A percentile compares a stretch with the other conserved stretches of the same genome.
phyloP scores from a whole-genome alignment of 30 jellyfish, hydroid and myxozoan species.

The Mastigias papua region DNA sequence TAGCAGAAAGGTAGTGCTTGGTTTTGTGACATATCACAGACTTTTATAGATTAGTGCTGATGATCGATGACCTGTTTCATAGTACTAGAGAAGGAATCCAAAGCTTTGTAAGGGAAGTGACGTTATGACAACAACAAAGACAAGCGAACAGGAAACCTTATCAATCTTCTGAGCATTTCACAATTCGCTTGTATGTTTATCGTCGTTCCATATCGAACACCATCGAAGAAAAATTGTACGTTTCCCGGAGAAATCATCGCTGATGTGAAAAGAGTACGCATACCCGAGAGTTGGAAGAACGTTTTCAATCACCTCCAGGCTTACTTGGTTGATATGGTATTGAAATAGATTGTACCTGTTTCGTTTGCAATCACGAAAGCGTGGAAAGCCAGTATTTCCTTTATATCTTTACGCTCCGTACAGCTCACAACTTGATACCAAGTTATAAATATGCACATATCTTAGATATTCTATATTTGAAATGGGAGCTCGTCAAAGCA shows the following conservation, averaged over 20 bases:
- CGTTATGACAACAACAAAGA: slow-evolving; percentile 1
- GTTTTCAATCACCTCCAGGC: no score
- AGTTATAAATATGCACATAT: background rate
- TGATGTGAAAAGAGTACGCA: background rate
- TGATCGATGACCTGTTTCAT: background rate
- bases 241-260: background rate
- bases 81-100: background rate
- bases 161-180: background rate
- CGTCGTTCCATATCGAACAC: background rate
- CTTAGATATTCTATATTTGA: background rate
- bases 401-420: no score
- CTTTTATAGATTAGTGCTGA: background rate
- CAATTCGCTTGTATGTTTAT: background rate
- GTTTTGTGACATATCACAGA: background rate
- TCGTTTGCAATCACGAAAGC: background rate
- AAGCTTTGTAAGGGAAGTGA: slow-evolving; percentile 3
- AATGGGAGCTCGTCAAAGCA: slow-evolving; percentile 69
- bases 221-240: background rate
- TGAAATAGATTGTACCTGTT: background rate
- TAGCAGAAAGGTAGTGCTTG: background rate
- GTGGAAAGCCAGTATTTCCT: no score
- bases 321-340: no score
- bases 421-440: background rate
- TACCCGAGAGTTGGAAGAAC: no score
- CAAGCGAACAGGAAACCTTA: background rate